Evolutionary conservation across 2,113 vertebrate genomes (phyloP).

Genomic region (Cyphomyrus discorhynchus): DNA sequence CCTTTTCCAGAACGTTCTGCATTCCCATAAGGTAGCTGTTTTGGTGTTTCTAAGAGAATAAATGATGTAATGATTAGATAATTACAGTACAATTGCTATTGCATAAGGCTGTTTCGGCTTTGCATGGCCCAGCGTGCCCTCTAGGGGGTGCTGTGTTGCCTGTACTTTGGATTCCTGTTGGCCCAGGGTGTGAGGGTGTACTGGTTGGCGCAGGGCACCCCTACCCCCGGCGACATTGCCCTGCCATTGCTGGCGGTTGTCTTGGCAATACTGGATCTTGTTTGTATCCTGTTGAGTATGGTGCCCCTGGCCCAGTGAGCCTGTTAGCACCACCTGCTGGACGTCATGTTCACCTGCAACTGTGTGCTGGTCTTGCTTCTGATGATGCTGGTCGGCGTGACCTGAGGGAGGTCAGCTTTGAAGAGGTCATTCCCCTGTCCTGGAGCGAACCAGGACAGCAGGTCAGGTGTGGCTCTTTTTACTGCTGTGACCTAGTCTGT

Average conservation of each 20-base stretch:
- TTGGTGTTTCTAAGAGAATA: too few species aligned
- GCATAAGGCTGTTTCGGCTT: slow-evolving; percentile 32
- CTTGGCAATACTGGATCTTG: slow-evolving; percentile 84
- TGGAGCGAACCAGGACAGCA: slow-evolving; percentile 84
- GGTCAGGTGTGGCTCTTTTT: slow-evolving; percentile 68
- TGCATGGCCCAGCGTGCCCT: slow-evolving; percentile 78
- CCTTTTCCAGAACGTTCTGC: neutral
- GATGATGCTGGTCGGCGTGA: slow-evolving; percentile 63
- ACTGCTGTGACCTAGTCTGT: slow-evolving; percentile 24
- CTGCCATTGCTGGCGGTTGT: slow-evolving; percentile 72
- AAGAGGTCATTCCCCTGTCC: slow-evolving; percentile 86
- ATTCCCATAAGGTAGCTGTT: neutral
- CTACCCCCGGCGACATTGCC: slow-evolving; percentile 76
- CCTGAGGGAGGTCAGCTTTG: slow-evolving; percentile 89
- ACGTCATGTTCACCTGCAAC: slow-evolving; percentile 81
- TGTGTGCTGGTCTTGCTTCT: slow-evolving; percentile 81
- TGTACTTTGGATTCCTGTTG: slow-evolving; percentile 89
- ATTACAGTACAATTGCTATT: too few species aligned
- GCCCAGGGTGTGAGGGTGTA: slow-evolving; percentile 76
- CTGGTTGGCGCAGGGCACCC: slow-evolving; percentile 70
- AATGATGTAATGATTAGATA: too few species aligned
- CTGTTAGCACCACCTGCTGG: slow-evolving; percentile 81
- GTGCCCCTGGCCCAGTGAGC: slow-evolving; percentile 74
- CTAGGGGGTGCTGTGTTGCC: slow-evolving; percentile 82
- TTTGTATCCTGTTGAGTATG: slow-evolving; percentile 86